Base-by-base conservation (phyloP, 2,797 vertebrate genomes). In the Phoeniculus purpureus region DNA sequence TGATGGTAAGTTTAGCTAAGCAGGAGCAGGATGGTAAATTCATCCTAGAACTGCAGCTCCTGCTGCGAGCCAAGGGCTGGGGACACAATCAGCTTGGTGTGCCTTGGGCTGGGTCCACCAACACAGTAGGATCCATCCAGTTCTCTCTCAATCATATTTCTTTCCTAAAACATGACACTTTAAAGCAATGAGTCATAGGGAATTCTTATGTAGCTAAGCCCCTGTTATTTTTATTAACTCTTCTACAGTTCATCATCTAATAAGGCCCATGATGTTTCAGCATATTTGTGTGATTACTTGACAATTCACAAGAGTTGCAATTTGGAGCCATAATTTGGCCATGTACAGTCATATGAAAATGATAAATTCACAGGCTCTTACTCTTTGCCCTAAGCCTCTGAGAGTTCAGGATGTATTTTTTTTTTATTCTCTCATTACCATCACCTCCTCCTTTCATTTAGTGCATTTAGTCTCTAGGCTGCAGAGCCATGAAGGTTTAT, bases 301-400 rank as follows among this genome's bases (percentile, higher is more conserved):
- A 10, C 23, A 15, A 67, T 34, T 60, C 70, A 58, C 59, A 72
- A 73, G 31, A 48, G 59, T 47, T 81, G 81, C 45, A 76, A 89
- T 56, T 52, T 34, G 52, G 76, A 93, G 76, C 73, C 60, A 40
- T 81, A 90, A 87, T 84, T 89, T 66, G 89, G 27, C 45, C 45
- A 37, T 23, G 83, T 51, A 87, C 78, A 79, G 12, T 54, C 68
- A 54, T 37, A 70, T 85, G 85, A 80, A 94, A 79, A 83, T 78
- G 37, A 87, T 90, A 90, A 87, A 94, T 81, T 52, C 62, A 45
- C 52, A 73, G 23, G 59, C 31, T 66, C 32, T 90, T 90, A 77
- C 86, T 77, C 87, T 80, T 85, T 89, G 65, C 70, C 84, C 79
- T 85, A 87, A 59, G 37, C 51, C 59, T 92, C 50, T 64, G 27